phyloP scores from a whole-genome alignment of 2,113 vertebrate species.

The Dryoscopus gambensis region DNA sequence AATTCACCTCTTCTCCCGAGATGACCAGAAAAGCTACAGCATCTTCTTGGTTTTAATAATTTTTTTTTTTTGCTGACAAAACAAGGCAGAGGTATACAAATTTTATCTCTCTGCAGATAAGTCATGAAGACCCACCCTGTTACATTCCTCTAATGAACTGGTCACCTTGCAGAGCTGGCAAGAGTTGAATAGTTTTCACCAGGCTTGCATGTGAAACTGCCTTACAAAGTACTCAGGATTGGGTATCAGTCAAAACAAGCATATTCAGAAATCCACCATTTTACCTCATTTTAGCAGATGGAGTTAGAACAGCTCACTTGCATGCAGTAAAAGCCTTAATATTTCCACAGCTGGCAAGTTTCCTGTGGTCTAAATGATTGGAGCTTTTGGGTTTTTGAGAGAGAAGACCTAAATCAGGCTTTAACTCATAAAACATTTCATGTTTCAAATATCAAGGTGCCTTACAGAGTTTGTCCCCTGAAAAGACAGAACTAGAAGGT shows the following conservation, averaged over 20 bases:
- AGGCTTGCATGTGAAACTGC: not conserved
- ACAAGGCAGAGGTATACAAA: not conserved
- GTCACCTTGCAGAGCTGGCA: not conserved
- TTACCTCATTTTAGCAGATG: not conserved
- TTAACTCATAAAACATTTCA: not conserved
- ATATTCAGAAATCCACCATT: not conserved
- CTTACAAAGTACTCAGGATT: not conserved
- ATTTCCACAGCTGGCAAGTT: constrained; percentile 36
- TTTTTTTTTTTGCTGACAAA: not conserved
- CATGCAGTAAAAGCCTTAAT: not conserved
- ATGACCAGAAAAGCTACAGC: not conserved
- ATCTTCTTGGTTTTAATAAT: not conserved
- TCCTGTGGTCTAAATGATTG: not conserved
- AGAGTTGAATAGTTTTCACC: not conserved
- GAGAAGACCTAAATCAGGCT: not conserved
- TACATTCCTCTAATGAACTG: not conserved
- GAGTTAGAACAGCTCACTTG: not conserved
- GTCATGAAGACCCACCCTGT: not conserved
- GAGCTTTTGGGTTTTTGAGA: not conserved
- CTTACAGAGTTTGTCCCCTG: not conserved
- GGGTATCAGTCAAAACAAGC: constrained; percentile 5
- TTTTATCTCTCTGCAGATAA: not conserved
- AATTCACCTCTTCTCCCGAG: not conserved
- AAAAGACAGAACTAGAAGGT: not conserved
- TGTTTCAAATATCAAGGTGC: not conserved